phyloP scores from a whole-genome alignment of 2,797 vertebrate genomes.

The Myotis myotis region DNA sequence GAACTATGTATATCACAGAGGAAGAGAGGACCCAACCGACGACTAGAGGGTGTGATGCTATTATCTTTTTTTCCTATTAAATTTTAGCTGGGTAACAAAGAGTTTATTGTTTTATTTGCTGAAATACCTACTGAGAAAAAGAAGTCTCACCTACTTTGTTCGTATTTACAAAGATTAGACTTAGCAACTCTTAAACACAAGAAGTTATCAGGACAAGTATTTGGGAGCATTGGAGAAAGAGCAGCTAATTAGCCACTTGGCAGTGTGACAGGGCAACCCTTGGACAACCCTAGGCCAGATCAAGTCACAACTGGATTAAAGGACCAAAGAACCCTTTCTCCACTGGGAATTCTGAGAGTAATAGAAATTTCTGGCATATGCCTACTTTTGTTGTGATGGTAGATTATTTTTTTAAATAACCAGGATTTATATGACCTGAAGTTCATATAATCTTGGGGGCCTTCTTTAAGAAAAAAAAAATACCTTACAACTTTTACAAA shows the following conservation, averaged over 20 bases:
- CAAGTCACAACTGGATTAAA: neutral
- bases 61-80: slow-evolving; percentile 35
- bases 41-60: neutral
- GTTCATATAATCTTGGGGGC: neutral
- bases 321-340: neutral
- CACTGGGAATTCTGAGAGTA: neutral
- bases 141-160: neutral
- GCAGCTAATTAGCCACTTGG: neutral
- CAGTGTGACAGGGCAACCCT: neutral
- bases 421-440: slow-evolving; percentile 15
- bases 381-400: neutral
- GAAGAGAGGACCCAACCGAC: neutral
- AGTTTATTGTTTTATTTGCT: slow-evolving; percentile 49
- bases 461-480: neutral
- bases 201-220: neutral
- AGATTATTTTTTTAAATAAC: neutral
- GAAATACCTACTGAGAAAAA: slow-evolving; percentile 7
- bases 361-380: neutral
- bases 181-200: neutral
- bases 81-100: neutral
- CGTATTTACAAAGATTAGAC: slow-evolving; percentile 21
- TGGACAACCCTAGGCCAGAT: neutral
- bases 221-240: neutral
- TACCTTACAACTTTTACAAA: neutral
- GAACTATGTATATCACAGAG: neutral